Evolutionary conservation across 2,888 invertebrate species (phyloP), one percentile per base, ranked within the genome.

Genomic region (Teleogryllus oceanicus): DNA sequence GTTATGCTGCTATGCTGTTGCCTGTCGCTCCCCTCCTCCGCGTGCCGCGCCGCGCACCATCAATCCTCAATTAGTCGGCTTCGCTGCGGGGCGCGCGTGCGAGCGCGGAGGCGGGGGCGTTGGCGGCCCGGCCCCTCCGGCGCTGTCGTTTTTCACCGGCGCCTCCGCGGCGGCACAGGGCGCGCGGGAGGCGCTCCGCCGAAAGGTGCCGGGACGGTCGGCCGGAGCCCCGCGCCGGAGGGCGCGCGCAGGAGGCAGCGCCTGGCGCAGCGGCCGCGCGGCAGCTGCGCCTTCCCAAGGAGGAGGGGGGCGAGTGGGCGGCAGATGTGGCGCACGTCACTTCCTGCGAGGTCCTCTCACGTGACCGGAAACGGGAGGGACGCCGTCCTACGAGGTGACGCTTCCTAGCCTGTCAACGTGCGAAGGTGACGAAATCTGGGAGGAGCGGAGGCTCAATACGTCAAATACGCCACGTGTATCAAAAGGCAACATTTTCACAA

Each of bases 251-350:
- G 78, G 79, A 13, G 81, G n/a, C 18, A 21, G 21, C 21, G 21
- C 21, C 24, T 4, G 37, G 77, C 81, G 49, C 79, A 75, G 76
- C 62, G 78, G 77, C 16, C 78, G 51, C n/a, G 81, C 80, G 20
- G 78, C 79, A 62, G 79, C 80, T n/a, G 80, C 76, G 13, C 80
- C 81, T 4, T 49, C 76, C 50, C 81, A 85, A 87, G 83, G 85
- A 86, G 78, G 86, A 85, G 62, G 88, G 88, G 80, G 88, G 87
- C 74, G 88, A 88, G 78, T 37, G 77, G 51, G 78, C 24, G 62
- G 78, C n/a, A 24, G 78, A 20, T 20, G 78, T 21, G n/a, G 62
- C 50, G 20, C 21, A 24, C 62, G 12, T 77, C 49, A 51, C 21
- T 12, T 49, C 49, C 74, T 20, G 74, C 21, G 74, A 10, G 12